These are phyloP conservation scores for Serripes groenlandicus DNA, from an alignment of 2,888 invertebrate species.

Conservation along the genomic window DNA sequence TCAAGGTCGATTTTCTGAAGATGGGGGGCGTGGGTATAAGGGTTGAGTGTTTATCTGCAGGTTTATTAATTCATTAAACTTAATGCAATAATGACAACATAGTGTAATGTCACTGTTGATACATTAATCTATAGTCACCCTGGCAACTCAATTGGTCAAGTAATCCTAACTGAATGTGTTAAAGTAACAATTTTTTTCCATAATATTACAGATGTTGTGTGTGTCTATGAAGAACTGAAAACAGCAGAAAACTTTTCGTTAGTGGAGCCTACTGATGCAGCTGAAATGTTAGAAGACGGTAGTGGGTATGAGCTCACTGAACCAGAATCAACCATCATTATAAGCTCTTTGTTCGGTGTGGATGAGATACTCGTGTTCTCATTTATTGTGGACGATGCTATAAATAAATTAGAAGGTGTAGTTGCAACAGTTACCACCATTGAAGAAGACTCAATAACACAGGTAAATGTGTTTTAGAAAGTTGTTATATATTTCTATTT, in stretches of 20 bases:
- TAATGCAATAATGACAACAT: no score
- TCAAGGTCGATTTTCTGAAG: no score
- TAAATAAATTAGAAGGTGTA: not conserved
- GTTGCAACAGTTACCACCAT: constrained; percentile 5
- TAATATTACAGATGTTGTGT: constrained; percentile 15
- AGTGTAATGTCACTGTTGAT: no score
- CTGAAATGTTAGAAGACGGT: not conserved
- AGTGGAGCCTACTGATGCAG: not conserved
- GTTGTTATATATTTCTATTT: not conserved
- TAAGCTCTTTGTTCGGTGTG: not conserved
- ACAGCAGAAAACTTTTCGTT: constrained; percentile 2
- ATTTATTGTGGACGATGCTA: constrained; percentile 4
- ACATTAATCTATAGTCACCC: no score
- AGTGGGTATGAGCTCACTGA: constrained; percentile 5
- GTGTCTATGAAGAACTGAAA: constrained; percentile 9
- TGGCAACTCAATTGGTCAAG: no score
- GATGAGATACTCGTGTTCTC: constrained; percentile 5
- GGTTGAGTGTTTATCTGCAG: no score
- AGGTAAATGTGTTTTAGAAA: constrained; percentile 16
- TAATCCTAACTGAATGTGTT: no score
- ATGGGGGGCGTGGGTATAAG: no score
- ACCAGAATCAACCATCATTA: not conserved
- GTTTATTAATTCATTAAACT: no score
- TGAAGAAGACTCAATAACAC: not conserved
- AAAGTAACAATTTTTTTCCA: no score